These are phyloP conservation scores for Microchirus variegatus DNA, from an alignment of 2,797 vertebrate species.

Conservation along the genomic window DNA sequence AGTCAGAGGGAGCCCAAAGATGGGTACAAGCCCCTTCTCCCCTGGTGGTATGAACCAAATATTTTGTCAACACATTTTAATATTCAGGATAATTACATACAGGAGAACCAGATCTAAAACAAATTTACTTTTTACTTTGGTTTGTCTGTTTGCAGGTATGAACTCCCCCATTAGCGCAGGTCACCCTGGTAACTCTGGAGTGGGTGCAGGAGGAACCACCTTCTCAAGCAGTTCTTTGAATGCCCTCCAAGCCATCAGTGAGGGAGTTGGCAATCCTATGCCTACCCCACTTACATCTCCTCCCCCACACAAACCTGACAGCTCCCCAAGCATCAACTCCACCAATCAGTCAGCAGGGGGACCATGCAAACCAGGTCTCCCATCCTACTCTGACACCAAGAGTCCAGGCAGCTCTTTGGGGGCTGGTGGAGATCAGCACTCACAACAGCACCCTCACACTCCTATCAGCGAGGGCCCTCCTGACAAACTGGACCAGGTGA, in stretches of 20 bases:
- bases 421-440: constrained; percentile 71
- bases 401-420: constrained; percentile 87
- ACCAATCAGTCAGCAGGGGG: constrained; percentile 68
- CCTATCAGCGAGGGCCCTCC: constrained; percentile 85
- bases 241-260: constrained; percentile 97
- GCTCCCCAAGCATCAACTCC: constrained; percentile 89
- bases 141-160: constrained; percentile 80
- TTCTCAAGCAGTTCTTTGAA: constrained; percentile 98
- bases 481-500: constrained; percentile 88
- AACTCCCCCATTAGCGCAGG: constrained; percentile 92
- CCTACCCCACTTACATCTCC: constrained; percentile 92
- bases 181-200: constrained; percentile 79
- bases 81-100: not conserved
- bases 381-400: constrained; percentile 84
- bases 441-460: constrained; percentile 73
- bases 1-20: constrained; percentile 93
- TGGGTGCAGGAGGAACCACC: constrained; percentile 75
- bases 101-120: not conserved
- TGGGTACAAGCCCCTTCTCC: constrained; percentile 92
- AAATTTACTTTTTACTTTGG: not conserved
- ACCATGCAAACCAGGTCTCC: constrained; percentile 66
- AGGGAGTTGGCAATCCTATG: constrained; percentile 94
- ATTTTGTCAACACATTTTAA: too few species aligned
- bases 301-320: constrained; percentile 88
- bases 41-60: constrained; percentile 87